Evolutionary conservation across 2,797 vertebrate genomes (phyloP), one percentile per base, ranked within the genome.

Genomic region (Scleropages formosus): DNA sequence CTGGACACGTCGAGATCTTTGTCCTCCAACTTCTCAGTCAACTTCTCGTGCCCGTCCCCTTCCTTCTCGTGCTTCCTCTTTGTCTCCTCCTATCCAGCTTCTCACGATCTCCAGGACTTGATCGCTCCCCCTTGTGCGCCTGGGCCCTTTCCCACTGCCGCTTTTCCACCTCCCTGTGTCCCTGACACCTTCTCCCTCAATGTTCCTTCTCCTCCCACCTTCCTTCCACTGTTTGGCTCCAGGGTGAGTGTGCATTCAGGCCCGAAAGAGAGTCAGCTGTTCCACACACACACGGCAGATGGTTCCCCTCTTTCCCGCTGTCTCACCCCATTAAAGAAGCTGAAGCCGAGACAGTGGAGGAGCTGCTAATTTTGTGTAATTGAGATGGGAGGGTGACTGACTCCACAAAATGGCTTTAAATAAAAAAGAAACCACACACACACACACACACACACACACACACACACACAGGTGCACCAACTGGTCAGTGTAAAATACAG

Each of bases 261-360:
- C 87, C 82, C 83, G 85, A 31, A 82, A 87, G 83, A 86, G 81
- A 80, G 76, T 85, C 86, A 77, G 84, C 83, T 88, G 85, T 74
- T 85, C 70, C 22, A 63, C 80, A 78, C 75, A 79, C 84, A 87
- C 84, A 87, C 81, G 85, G 81, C 87, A 88, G 87, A 90, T 89
- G 85, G 84, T 83, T 86, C 86, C n/a, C 72, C 81, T 81, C 82
- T 77, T 82, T 87, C 78, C 84, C 81, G n/a, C 74, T 62, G 66
- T 70, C 78, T 83, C 84, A 81, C 82, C 81, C 85, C 82, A 80
- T 88, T 80, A 78, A 76, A 78, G 75, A 85, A 86, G 85, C 84
- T 82, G 78, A 47, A 80, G 80, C 79, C 80, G 83, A 78, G 76
- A 76, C 77, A 53, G 44, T 10, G 51, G 27, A 60, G 44, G 22